Base-by-base conservation (phyloP, 92 coral and sea anemone genomes). In the Actinostola sp. region DNA sequence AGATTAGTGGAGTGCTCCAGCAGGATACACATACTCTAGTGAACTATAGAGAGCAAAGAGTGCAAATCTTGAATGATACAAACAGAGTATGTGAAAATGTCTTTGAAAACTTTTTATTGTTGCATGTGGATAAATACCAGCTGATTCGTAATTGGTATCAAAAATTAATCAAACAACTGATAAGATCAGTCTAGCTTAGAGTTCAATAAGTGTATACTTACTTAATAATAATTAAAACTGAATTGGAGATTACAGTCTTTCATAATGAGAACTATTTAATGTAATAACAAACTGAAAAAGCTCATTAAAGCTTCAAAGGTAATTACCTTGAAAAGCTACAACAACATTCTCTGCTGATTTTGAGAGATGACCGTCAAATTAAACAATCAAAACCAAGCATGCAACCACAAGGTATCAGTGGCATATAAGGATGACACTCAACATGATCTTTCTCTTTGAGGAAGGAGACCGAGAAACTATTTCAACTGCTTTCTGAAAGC, bases 11-110 rank as follows among this genome's bases (percentile, higher is more conserved):
- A 21, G 33, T 19, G 32, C 21, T 68, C 62, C 29, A 13, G 14
- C 6, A n/a, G 62, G 26, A 68, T 33, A 29, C 50, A 50, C 63
- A 50, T 50, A 32, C 62, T 68, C 62, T 30, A 68, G 61, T 38
- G 23, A 50, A 50, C 36, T 19, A 31, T 30, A 10, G n/a, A 31
- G 51, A 45, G 4, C 8, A 68, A 43, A 32, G 41, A 35, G 35
- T 26, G 21, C 32, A 2, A 44, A 49, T n/a, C 27, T 11, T 15
- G 35, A 43, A 65, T n/a, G n/a, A n/a, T n/a, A n/a, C n/a, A n/a
- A n/a, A n/a, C n/a, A n/a, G n/a, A n/a, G n/a, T n/a, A n/a, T n/a
- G n/a, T n/a, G n/a, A n/a, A n/a, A n/a, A n/a, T n/a, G n/a, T n/a
- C n/a, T n/a, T n/a, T n/a, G n/a, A n/a, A n/a, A n/a, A 36, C 4